Evolutionary conservation across 2,797 vertebrate genomes (phyloP).

Genomic region (Sebastes hubbsi): DNA sequence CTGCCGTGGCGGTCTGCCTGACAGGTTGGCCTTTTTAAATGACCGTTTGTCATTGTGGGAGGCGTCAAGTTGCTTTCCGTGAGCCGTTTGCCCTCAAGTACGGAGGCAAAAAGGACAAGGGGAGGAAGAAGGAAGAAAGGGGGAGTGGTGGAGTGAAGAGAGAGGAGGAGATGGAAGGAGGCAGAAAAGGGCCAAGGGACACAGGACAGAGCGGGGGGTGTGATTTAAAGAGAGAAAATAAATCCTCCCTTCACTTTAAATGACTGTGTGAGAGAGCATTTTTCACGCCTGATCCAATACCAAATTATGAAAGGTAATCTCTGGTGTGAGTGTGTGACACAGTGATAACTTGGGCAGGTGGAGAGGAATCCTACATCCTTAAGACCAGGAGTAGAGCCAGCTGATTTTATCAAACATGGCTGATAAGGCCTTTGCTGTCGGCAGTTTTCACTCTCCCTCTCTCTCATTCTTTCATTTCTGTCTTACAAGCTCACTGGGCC

Average conservation of each 20-base stretch:
- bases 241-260: slow-evolving; percentile 43
- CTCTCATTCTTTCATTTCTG: background rate
- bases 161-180: slow-evolving; percentile 24
- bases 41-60: slow-evolving; percentile 76
- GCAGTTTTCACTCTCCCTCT: background rate
- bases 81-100: slow-evolving; percentile 44
- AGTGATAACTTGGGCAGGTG: slow-evolving; percentile 59
- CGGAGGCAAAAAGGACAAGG: slow-evolving; percentile 34
- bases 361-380: slow-evolving; percentile 54
- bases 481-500: slow-evolving; percentile 44
- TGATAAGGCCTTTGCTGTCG: slow-evolving; percentile 40
- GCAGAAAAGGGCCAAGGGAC: slow-evolving; percentile 22
- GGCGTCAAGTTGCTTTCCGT: slow-evolving; percentile 55
- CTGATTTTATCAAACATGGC: slow-evolving; percentile 63
- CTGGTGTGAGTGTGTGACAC: slow-evolving; percentile 56
- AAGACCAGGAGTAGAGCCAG: slow-evolving; percentile 31
- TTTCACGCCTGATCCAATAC: slow-evolving; percentile 38
- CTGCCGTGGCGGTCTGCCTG: slow-evolving; percentile 52
- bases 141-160: slow-evolving; percentile 28
- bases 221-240: slow-evolving; percentile 40
- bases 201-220: background rate
- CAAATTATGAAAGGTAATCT: slow-evolving; percentile 63
- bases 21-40: slow-evolving; percentile 79
- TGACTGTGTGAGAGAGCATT: slow-evolving; percentile 31
- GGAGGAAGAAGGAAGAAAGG: slow-evolving; percentile 18